These are phyloP conservation scores for Archaeoteleia sp. DNA, from an alignment of 2,888 invertebrate genomes.

Conservation along the genomic window DNA sequence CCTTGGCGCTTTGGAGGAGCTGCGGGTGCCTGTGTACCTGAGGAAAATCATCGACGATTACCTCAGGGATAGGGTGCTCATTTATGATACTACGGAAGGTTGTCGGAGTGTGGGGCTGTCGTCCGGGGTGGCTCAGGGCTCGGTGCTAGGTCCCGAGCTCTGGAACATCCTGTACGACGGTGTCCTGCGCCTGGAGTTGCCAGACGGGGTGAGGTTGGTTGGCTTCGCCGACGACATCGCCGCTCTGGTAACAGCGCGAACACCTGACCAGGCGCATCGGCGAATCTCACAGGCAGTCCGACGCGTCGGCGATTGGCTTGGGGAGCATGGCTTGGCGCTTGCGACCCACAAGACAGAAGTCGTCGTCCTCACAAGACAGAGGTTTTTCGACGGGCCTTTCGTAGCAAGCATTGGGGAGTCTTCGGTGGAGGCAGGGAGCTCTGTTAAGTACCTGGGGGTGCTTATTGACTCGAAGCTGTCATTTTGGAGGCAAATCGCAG, in stretches of 20 bases:
- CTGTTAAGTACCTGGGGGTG: slow-evolving; percentile 54
- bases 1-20: no score
- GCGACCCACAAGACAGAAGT: no score
- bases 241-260: slow-evolving; percentile 18
- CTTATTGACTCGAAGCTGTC: slow-evolving; percentile 40
- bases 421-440: no score
- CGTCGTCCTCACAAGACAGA: no score
- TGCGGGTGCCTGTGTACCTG: no score
- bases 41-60: neutral
- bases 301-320: slow-evolving; percentile 15
- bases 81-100: no score
- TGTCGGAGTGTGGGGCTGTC: neutral
- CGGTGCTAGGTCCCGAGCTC: slow-evolving; percentile 6
- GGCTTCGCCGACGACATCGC: slow-evolving; percentile 35
- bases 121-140: no score
- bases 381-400: no score
- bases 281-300: slow-evolving; percentile 14
- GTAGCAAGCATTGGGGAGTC: no score
- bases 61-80: no score
- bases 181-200: slow-evolving; percentile 3
- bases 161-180: slow-evolving; percentile 9
- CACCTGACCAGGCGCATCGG: neutral
- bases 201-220: slow-evolving; percentile 4
- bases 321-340: no score
- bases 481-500: slow-evolving; percentile 48